A percentile compares a stretch with the other conserved stretches of the same genome.
These are phyloP conservation scores for Diorhabda elongata DNA, from an alignment of 1,140 invertebrate species.

Conservation along the genomic window DNA sequence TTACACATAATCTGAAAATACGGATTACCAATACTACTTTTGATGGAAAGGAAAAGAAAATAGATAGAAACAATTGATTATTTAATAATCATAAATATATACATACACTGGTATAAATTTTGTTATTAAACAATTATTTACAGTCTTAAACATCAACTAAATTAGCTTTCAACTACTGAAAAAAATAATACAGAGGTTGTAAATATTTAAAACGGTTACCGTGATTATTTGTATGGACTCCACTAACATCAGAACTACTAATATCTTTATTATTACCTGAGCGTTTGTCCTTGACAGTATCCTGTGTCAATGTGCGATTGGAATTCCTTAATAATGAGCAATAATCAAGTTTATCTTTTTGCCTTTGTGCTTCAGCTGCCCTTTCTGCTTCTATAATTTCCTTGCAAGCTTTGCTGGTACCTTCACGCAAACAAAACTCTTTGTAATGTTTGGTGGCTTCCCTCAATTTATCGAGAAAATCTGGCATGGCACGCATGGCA, in stretches of 20 bases:
- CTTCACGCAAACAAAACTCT: constrained; percentile 35
- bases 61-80: not conserved
- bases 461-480: constrained; percentile 41
- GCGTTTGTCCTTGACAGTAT: not conserved
- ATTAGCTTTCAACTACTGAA: not conserved
- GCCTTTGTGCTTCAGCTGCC: constrained; percentile 15
- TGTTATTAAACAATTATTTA: not conserved
- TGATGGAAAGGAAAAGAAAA: not conserved
- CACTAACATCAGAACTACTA: constrained; percentile 1
- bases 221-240: constrained; percentile 5
- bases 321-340: not conserved
- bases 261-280: constrained; percentile 6
- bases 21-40: too few species aligned
- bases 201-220: constrained; percentile 40
- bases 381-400: constrained; percentile 12
- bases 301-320: constrained; percentile 4
- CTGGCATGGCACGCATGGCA: constrained; percentile 50
- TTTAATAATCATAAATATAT: not conserved
- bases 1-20: too few species aligned
- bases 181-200: constrained; percentile 40
- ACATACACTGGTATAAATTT: constrained; percentile 1
- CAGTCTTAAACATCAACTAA: not conserved
- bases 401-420: constrained; percentile 27
- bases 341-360: constrained; percentile 13
- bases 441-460: constrained; percentile 42